Conservation (phyloP, 2,113 vertebrate species). For the Rynchops niger region DNA sequence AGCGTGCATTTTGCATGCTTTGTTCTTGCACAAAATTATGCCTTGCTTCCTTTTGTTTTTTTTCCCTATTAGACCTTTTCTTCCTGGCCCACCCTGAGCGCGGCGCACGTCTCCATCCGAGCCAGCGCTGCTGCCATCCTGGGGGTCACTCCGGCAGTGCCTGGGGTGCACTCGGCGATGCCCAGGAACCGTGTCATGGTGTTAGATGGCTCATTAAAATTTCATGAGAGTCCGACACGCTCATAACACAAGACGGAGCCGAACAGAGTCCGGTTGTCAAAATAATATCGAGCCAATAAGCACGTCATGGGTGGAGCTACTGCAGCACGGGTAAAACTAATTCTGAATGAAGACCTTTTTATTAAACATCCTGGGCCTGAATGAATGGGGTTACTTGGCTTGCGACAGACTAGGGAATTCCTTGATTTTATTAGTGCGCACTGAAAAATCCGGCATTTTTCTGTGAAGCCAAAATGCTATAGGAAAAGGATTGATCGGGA, state of each 20-base stretch:
- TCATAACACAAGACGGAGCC: not conserved
- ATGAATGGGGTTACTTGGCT: not conserved
- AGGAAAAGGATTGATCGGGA: slow-evolving; percentile 68
- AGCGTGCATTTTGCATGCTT: not conserved
- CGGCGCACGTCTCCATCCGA: not conserved
- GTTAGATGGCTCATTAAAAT: not conserved
- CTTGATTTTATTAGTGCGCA: not conserved
- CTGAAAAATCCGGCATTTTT: not conserved
- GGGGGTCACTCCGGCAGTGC: not conserved
- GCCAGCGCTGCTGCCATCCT: not conserved
- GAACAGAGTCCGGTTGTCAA: slow-evolving; percentile 44
- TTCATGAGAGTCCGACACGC: not conserved
- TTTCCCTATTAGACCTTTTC: not conserved
- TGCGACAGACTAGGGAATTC: not conserved
- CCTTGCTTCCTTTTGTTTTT: not conserved
- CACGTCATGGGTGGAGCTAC: slow-evolving; percentile 75
- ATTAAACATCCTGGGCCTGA: not conserved
- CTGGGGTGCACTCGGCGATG: not conserved
- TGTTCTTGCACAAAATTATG: not conserved
- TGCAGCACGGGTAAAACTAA: slow-evolving; percentile 67
- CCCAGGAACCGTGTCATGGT: not conserved
- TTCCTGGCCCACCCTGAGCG: accelerated
- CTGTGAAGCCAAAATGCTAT: not conserved
- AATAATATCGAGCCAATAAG: slow-evolving; percentile 77
- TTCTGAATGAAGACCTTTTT: slow-evolving; percentile 74